These are phyloP conservation scores for Tragelaphus buxtoni DNA, from an alignment of 2,113 vertebrate species.

Conservation along the genomic window DNA sequence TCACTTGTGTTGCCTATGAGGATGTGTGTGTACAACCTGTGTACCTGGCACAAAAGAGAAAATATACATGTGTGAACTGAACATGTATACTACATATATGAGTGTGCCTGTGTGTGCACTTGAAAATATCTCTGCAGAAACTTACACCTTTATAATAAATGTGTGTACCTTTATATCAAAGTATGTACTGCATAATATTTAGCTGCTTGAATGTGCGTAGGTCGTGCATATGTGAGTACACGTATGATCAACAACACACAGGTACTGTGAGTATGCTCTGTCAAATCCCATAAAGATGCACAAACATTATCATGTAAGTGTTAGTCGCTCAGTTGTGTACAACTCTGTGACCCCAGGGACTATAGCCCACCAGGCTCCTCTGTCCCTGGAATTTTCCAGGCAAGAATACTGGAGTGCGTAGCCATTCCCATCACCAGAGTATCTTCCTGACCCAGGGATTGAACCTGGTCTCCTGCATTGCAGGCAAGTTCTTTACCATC, in stretches of 20 bases:
- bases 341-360: neutral
- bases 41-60: neutral
- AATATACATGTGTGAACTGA: neutral
- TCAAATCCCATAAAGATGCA: too few species aligned
- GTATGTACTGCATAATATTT: neutral
- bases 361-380: neutral
- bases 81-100: neutral
- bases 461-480: neutral
- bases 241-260: accelerated
- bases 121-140: neutral
- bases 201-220: neutral
- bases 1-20: neutral
- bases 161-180: neutral
- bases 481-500: neutral
- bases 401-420: neutral
- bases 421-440: neutral
- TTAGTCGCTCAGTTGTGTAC: neutral
- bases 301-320: neutral
- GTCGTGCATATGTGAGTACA: neutral
- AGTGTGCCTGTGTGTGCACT: neutral
- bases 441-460: neutral
- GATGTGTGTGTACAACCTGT: neutral
- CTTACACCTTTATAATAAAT: neutral
- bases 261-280: neutral
- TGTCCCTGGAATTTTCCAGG: neutral